Conservation (phyloP, 1,140 invertebrate genomes). For the Telenomus remus region DNA sequence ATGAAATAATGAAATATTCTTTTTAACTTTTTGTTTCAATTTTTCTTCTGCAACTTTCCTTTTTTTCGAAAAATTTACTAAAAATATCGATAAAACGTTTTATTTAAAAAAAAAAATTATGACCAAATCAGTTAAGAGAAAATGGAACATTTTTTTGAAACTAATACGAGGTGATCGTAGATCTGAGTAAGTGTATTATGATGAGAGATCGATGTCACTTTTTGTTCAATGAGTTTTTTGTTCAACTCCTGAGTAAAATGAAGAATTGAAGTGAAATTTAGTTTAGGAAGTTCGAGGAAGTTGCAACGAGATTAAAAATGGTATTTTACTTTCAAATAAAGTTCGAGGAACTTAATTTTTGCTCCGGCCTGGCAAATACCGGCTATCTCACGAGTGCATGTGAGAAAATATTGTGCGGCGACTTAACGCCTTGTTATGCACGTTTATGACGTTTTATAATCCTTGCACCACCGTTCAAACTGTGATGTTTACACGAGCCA, state of each 20-base stretch:
- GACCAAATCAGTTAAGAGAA: too few species aligned
- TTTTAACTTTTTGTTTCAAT: slow-evolving; percentile 23
- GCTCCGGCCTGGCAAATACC: slow-evolving; percentile 17
- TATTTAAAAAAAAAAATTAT: too few species aligned
- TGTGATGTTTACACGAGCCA: not conserved
- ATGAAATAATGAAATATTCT: slow-evolving; percentile 47
- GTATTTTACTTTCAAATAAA: slow-evolving; percentile 32
- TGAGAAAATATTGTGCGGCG: slow-evolving; percentile 29
- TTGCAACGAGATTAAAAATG: slow-evolving; percentile 30
- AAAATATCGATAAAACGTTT: too few species aligned
- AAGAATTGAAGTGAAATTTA: slow-evolving; percentile 9
- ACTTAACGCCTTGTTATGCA: slow-evolving; percentile 28
- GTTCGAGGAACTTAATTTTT: slow-evolving; percentile 30
- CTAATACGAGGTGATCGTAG: too few species aligned
- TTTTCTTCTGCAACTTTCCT: not conserved
- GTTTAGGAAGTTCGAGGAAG: slow-evolving; percentile 16
- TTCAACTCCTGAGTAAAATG: not conserved
- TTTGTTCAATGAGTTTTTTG: not conserved
- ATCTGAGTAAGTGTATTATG: too few species aligned
- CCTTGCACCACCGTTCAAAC: slow-evolving; percentile 6
- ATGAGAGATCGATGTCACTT: not conserved
- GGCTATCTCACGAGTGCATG: slow-evolving; percentile 20
- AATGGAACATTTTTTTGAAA: too few species aligned
- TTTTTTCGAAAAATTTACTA: too few species aligned
- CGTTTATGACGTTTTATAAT: slow-evolving; percentile 35